Evolutionary conservation across 2,113 vertebrate genomes (phyloP), one percentile per base, ranked within the genome.

Genomic region (Campylorhamphus procurvoides): DNA sequence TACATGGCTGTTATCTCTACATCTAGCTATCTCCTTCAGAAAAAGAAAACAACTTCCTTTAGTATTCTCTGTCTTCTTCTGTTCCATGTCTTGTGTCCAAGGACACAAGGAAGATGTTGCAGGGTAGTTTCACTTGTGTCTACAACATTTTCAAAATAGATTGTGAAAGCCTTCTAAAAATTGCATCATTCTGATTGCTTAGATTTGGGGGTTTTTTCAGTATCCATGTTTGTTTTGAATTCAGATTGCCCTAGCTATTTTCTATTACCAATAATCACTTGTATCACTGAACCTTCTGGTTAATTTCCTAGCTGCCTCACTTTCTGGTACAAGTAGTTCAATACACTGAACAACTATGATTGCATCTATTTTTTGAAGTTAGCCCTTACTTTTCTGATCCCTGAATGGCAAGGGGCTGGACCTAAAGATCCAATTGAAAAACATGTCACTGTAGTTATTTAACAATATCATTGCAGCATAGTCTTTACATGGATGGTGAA

Each of bases 181-280:
- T 0, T n/a, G 37, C 10, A 62, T 10, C 5, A 29, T 63, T 62
- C 62, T 76, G 42, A 63, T 62, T 40, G 19, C 23, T 72, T n/a
- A 31, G 42, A 52, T 37, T 23, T 39, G 23, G 56, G 3, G 0
- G 0, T 9, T 66, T 74, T 63, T 56, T 18, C 23, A 76, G 7
- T 53, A 14, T 20, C 18, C 12, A 3, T 3, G 1, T 62, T 56
- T 67, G 24, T 15, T 75, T 74, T 79, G 15, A 77, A 49, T 81
- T 81, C 37, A 73, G n/a, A 31, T 42, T 49, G n/a, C 27, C n/a
- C 14, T 11, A 53, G 59, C 58, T 88, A 22, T 42, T 81, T 63
- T 46, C 31, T 59, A 7, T 64, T 53, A 39, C 39, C 35, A 71
- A 3, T 13, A 59, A 37, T 53, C 4, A 28, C 7, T 64, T 69